Evolutionary conservation across 2,888 invertebrate species (phyloP).

Genomic region (Dermolepida albohirtum): DNA sequence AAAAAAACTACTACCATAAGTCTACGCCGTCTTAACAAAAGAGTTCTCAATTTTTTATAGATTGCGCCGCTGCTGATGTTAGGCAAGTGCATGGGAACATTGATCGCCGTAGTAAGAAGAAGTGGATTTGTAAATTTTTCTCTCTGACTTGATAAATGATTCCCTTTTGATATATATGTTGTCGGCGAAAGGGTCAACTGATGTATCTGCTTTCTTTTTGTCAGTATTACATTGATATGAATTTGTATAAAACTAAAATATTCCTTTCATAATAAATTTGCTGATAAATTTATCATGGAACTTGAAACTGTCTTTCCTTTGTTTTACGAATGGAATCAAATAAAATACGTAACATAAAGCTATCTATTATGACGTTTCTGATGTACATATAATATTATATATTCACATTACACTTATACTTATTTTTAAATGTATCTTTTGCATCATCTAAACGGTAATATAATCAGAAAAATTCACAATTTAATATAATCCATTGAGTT

Average conservation of each 20-base stretch:
- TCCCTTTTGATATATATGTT: slow-evolving; percentile 38
- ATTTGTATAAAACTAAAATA: background rate
- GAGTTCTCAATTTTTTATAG: slow-evolving; percentile 37
- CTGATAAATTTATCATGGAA: no score
- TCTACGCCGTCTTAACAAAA: slow-evolving; percentile 37
- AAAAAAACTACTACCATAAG: slow-evolving; percentile 37
- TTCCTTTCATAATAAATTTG: slow-evolving; percentile 9
- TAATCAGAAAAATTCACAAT: no score
- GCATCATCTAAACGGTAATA: no score
- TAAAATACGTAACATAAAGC: slow-evolving; percentile 4
- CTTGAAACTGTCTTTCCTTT: background rate
- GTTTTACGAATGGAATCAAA: background rate
- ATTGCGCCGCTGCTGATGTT: slow-evolving; percentile 9
- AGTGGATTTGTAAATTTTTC: slow-evolving; percentile 41
- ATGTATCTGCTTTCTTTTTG: slow-evolving; percentile 24
- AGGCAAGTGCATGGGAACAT: slow-evolving; percentile 28
- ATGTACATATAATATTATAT: no score
- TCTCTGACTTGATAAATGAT: slow-evolving; percentile 37
- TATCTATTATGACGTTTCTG: background rate
- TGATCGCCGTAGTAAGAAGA: slow-evolving; percentile 22
- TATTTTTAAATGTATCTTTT: no score
- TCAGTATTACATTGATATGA: slow-evolving; percentile 13
- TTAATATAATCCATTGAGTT: no score
- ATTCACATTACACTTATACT: no score
- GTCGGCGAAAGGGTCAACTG: slow-evolving; percentile 25